Evolutionary conservation across 2,888 invertebrate species (phyloP).

Genomic region (Diloba caeruleocephala): DNA sequence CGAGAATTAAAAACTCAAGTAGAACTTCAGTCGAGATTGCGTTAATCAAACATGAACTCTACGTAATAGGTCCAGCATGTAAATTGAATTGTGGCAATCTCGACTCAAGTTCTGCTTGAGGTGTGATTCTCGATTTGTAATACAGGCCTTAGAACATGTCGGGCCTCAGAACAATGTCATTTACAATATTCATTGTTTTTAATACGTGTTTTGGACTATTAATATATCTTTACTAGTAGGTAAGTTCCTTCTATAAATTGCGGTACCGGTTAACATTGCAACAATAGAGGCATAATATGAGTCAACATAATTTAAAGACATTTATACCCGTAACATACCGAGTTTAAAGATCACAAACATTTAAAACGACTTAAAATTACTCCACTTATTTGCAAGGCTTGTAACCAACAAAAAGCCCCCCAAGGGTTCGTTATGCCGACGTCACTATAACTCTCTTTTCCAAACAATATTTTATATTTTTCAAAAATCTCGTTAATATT

Average conservation of each 20-base stretch:
- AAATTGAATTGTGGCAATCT: too few species aligned
- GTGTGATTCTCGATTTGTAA: too few species aligned
- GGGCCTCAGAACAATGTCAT: too few species aligned
- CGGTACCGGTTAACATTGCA: background rate
- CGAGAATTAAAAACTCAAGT: too few species aligned
- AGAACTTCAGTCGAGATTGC: too few species aligned
- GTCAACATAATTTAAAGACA: constrained; percentile 1
- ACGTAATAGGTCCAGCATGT: too few species aligned
- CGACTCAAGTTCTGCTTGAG: too few species aligned
- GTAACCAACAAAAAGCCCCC: constrained; percentile 15
- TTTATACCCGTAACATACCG: constrained; percentile 2
- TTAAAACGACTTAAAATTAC: constrained; percentile 4
- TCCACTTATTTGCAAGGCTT: constrained; percentile 18
- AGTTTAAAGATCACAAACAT: constrained; percentile 10
- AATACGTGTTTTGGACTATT: background rate
- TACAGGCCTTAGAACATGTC: too few species aligned
- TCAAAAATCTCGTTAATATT: constrained; percentile 53
- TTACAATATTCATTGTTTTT: too few species aligned
- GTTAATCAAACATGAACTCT: too few species aligned
- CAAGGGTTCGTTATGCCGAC: constrained; percentile 38
- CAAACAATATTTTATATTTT: constrained; percentile 61
- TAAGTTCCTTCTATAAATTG: background rate
- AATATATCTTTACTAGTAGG: background rate
- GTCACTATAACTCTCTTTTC: constrained; percentile 59
- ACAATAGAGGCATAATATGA: background rate